These are phyloP conservation scores for Thalassoma bifasciatum DNA, from an alignment of 2,113 vertebrate genomes.

Conservation along the genomic window DNA sequence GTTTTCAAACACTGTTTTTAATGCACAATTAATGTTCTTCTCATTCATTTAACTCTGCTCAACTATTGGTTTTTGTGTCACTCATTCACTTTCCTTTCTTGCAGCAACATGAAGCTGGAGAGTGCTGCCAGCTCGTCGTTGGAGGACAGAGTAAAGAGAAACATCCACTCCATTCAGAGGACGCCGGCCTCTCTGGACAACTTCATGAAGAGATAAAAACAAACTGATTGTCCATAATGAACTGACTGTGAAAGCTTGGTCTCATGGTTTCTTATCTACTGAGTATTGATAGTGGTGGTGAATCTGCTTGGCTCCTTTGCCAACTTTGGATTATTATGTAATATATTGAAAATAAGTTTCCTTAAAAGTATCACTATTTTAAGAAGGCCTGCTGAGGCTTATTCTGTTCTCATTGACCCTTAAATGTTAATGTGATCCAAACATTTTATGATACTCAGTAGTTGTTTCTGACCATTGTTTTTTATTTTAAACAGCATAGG, in stretches of 20 bases:
- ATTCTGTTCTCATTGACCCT: background rate
- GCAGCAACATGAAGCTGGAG: slow-evolving; percentile 92
- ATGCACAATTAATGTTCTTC: background rate
- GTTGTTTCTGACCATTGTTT: background rate
- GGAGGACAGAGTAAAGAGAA: slow-evolving; percentile 95
- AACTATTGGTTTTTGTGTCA: slow-evolving; percentile 2
- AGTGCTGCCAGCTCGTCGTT: slow-evolving; percentile 90
- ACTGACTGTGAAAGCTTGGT: background rate
- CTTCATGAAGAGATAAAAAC: slow-evolving; percentile 91
- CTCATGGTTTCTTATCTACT: background rate
- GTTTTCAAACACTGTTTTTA: background rate
- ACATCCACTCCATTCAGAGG: slow-evolving; percentile 96
- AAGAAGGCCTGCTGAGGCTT: background rate
- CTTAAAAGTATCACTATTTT: background rate
- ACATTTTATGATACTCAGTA: slow-evolving; percentile 42
- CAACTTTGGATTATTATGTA: background rate
- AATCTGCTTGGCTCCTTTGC: background rate
- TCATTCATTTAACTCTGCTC: background rate
- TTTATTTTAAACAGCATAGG: slow-evolving; percentile 30
- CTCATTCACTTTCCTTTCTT: slow-evolving; percentile 1
- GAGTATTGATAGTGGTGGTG: background rate
- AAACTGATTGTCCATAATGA: background rate
- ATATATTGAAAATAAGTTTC: slow-evolving; percentile 47
- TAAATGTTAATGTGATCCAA: background rate
- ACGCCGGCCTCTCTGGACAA: slow-evolving; percentile 91